These are phyloP conservation scores for Tipula unca DNA, from an alignment of 2,888 invertebrate genomes.

Conservation along the genomic window DNA sequence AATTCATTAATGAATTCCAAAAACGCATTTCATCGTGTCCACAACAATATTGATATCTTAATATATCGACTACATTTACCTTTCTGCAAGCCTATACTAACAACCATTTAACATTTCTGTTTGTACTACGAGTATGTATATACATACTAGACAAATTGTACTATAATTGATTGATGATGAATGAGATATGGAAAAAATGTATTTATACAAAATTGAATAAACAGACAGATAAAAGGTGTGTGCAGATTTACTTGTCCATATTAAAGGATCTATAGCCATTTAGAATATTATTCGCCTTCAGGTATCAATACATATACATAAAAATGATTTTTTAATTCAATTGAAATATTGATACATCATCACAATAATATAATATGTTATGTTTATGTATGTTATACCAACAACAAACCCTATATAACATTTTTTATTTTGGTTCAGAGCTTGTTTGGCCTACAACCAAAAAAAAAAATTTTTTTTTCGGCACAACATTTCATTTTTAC, in stretches of 20 bases:
- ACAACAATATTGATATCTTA: too few relatives aligned
- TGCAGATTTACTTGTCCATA: not conserved
- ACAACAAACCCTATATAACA: not conserved
- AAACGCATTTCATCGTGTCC: too few relatives aligned
- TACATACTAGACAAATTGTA: too few relatives aligned
- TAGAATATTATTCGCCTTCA: not conserved
- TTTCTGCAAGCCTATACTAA: not conserved
- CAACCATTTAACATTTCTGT: too few relatives aligned
- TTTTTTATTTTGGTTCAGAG: not conserved
- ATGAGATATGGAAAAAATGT: not conserved
- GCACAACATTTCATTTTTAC: not conserved
- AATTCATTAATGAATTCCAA: too few relatives aligned
- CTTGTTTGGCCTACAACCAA: not conserved
- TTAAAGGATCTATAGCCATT: too few relatives aligned
- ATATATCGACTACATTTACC: not conserved
- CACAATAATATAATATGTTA: not conserved
- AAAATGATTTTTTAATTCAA: constrained; percentile 8
- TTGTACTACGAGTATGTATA: too few relatives aligned
- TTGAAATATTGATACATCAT: not conserved
- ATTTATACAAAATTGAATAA: not conserved
- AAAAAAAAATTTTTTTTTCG: not conserved
- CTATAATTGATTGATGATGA: not conserved
- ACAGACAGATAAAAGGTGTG: not conserved
- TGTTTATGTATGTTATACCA: too few relatives aligned
- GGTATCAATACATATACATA: not conserved